Evolutionary conservation across 1,140 invertebrate species (phyloP), one percentile per base, ranked within the genome.

Genomic region (Drosophila truncata): DNA sequence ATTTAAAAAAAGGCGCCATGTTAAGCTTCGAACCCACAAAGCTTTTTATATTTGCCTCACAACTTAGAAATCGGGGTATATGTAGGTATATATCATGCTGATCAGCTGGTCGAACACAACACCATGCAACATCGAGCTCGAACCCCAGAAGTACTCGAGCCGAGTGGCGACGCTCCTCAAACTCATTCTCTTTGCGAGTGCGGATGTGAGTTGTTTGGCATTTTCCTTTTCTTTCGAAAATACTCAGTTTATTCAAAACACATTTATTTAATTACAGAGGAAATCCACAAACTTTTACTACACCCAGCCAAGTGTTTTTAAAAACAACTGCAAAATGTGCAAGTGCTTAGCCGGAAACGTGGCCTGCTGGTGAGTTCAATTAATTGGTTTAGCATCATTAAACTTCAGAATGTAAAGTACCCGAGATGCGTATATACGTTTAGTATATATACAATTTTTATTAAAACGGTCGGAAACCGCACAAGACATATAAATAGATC

Each of bases 321-420:
- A 7, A 57, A 59, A 44, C 23, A 57, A 64, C 20, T 18, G 18
- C 63, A 83, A 80, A 47, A 91, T 91, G 88, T 91, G 88, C 71
- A 91, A 91, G 64, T 91, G 88, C 54, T 63, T 91, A 5, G 78
- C 83, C 60, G 88, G 81, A 57, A 91, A 91, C 18, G 75, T 91
- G 33, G 88, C 84, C 44, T 91, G 88, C 52, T 91, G 88, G 88
- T 91, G 70, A 91, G 88, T 83, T 44, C 8, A n/a, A 25, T 31
- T 18, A 67, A 67, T 54, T 29, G 11, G 16, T 18, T 62, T 18
- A 46, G 37, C 29, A 29, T 69, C 35, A 23, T 29, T 37, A 5
- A 23, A 23, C n/a, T 66, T 55, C 20, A 55, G 14, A 37, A 18
- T 29, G 0, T 31, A 25, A 25, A 52, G 27, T 54, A 27, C 18